These are phyloP conservation scores for Taenioides sp. DNA, from an alignment of 2,797 vertebrate genomes.

Conservation along the genomic window DNA sequence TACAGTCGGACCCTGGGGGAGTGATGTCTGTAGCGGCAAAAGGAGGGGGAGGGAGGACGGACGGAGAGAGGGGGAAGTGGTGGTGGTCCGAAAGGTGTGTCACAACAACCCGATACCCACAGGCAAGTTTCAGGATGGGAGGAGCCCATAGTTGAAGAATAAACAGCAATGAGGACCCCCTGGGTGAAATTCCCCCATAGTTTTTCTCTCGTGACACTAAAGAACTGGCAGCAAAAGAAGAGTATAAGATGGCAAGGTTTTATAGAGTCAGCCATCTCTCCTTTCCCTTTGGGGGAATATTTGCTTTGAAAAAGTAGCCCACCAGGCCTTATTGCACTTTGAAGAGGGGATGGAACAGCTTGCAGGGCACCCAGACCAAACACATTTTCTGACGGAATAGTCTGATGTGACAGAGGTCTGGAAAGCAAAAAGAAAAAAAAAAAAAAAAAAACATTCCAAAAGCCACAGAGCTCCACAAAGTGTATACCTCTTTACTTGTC, in stretches of 20 bases:
- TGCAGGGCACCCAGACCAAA: constrained; percentile 13
- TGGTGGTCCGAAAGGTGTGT: constrained; percentile 44
- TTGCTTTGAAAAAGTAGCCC: constrained; percentile 64
- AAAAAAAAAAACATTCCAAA: constrained; percentile 12
- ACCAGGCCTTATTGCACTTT: constrained; percentile 50
- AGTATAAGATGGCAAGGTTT: constrained; percentile 52
- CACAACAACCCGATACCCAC: constrained; percentile 47
- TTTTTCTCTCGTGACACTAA: constrained; percentile 35
- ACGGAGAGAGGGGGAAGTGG: neutral
- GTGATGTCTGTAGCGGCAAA: constrained; percentile 40
- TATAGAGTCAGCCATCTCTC: constrained; percentile 28
- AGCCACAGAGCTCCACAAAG: constrained; percentile 40
- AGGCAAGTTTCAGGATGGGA: constrained; percentile 50
- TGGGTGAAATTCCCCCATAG: constrained; percentile 26
- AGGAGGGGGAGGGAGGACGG: constrained; percentile 7
- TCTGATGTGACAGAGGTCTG: constrained; percentile 33
- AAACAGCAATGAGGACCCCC: constrained; percentile 38
- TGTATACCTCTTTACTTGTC: constrained; percentile 29
- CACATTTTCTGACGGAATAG: constrained; percentile 28
- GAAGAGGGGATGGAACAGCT: constrained; percentile 21
- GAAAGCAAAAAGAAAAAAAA: constrained; percentile 40
- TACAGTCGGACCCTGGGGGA: constrained; percentile 41
- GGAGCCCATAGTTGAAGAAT: constrained; percentile 48
- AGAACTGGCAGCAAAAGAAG: constrained; percentile 45
- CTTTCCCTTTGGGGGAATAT: constrained; percentile 62